Percentiles rank a stretch among this genome's conserved stretches.
phyloP scores from a whole-genome alignment of 2,888 invertebrate species.

The Dermolepida albohirtum region DNA sequence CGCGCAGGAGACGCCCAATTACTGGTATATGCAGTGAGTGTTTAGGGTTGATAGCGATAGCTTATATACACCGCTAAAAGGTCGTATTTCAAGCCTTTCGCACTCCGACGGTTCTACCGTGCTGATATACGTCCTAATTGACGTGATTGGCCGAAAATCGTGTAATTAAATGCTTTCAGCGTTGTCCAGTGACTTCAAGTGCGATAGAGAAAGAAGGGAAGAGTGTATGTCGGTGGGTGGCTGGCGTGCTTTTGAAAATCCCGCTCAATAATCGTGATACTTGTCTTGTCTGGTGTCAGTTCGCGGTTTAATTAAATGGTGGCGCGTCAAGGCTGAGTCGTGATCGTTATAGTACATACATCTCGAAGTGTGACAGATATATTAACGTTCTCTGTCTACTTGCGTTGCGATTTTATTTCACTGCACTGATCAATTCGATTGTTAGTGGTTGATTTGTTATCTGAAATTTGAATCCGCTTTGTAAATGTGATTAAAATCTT shows the following conservation, averaged over 20 bases:
- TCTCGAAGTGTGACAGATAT: conserved; percentile 30
- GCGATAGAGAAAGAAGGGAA: conserved; percentile 3
- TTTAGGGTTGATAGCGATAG: conserved; percentile 57
- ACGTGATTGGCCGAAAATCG: conserved; percentile 8
- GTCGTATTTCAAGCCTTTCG: no score
- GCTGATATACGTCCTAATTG: conserved; percentile 5
- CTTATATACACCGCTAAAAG: no score
- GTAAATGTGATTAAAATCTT: no score
- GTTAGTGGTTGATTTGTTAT: conserved; percentile 5
- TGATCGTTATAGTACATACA: conserved; percentile 2
- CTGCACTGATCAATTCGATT: neutral
- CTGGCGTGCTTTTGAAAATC: conserved; percentile 24
- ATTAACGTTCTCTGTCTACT: conserved; percentile 26
- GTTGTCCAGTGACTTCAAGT: neutral
- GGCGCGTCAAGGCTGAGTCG: conserved; percentile 30
- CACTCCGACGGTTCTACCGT: no score
- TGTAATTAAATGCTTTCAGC: conserved; percentile 13
- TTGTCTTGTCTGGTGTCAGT: conserved; percentile 42
- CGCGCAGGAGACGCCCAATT: conserved; percentile 59
- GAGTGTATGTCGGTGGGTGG: neutral
- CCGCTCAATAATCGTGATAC: conserved; percentile 36
- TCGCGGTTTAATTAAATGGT: conserved; percentile 46
- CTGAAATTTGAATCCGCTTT: conserved; percentile 9
- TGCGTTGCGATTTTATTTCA: conserved; percentile 25
- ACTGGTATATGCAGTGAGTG: conserved; percentile 55